These are phyloP conservation scores for Heteromormyrus szaboi DNA, from an alignment of 2,797 vertebrate genomes.

Conservation along the genomic window DNA sequence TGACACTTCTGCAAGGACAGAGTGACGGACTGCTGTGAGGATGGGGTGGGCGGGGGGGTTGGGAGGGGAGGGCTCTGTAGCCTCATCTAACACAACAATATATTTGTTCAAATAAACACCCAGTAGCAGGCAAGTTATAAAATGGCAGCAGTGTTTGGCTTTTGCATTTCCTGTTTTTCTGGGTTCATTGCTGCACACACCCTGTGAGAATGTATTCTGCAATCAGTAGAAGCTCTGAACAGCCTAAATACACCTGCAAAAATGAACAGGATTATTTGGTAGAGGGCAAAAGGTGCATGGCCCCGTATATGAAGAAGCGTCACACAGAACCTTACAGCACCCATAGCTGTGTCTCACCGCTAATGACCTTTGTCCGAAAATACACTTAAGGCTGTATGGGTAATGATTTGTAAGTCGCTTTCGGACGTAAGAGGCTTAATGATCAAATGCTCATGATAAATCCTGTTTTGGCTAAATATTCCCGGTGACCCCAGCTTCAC, in stretches of 20 bases:
- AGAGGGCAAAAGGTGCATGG: background rate
- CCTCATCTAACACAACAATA: background rate
- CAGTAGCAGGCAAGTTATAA: background rate
- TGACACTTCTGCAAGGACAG: background rate
- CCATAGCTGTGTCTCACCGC: background rate
- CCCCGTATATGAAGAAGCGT: background rate
- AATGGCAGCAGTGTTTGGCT: background rate
- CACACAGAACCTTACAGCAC: background rate
- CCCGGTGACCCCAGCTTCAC: background rate
- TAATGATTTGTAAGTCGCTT: conserved; percentile 4
- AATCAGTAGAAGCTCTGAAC: background rate
- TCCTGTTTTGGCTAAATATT: background rate
- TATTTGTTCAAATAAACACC: background rate
- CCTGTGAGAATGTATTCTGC: background rate
- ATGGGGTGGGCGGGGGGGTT: no score
- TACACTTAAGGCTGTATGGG: background rate
- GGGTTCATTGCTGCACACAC: background rate
- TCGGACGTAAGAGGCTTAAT: background rate
- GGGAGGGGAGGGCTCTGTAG: background rate
- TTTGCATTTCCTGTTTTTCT: background rate
- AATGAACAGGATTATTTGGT: background rate
- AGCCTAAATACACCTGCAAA: background rate
- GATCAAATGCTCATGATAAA: background rate
- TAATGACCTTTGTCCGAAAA: background rate
- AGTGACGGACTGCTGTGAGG: background rate